phyloP scores from a whole-genome alignment of 1,140 invertebrate species.

The Diorhabda sublineata region DNA sequence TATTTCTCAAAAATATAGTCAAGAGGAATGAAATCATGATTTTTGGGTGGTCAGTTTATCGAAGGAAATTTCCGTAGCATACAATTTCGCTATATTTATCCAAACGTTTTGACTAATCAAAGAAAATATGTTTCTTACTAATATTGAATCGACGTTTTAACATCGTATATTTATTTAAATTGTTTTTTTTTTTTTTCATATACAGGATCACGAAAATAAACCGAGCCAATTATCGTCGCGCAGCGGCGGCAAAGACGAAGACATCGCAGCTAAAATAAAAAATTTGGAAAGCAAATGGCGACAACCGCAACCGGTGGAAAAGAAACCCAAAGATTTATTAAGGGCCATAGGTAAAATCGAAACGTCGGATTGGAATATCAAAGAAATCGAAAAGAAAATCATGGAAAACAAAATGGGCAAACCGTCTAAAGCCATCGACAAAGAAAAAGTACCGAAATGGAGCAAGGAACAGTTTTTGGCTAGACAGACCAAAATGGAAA shows the following conservation, averaged over 20 bases:
- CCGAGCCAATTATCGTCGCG: conserved; percentile 52
- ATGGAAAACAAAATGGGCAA: conserved; percentile 75
- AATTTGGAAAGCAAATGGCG: conserved; percentile 64
- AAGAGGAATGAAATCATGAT: no score
- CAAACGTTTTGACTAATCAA: no score
- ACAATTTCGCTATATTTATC: no score
- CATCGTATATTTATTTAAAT: no score
- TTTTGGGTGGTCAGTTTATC: no score
- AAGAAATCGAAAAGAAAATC: conserved; percentile 87
- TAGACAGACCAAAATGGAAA: conserved; percentile 72
- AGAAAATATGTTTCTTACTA: no score
- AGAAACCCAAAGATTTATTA: conserved; percentile 81
- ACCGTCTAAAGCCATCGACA: conserved; percentile 57
- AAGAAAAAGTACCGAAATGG: conserved; percentile 86
- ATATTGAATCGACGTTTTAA: no score
- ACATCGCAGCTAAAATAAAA: conserved; percentile 68
- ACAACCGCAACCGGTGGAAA: conserved; percentile 56
- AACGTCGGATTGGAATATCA: conserved; percentile 88
- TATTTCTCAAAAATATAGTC: no score
- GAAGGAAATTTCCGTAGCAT: no score
- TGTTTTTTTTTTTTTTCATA: conserved; percentile 26
- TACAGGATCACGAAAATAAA: conserved; percentile 63
- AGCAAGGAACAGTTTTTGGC: conserved; percentile 81
- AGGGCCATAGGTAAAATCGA: conserved; percentile 87
- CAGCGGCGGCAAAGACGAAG: conserved; percentile 57